A percentile compares a stretch with the other conserved stretches of the same genome.
These are phyloP conservation scores for Nanorana parkeri DNA, from an alignment of 2,113 vertebrate genomes.

Conservation along the genomic window DNA sequence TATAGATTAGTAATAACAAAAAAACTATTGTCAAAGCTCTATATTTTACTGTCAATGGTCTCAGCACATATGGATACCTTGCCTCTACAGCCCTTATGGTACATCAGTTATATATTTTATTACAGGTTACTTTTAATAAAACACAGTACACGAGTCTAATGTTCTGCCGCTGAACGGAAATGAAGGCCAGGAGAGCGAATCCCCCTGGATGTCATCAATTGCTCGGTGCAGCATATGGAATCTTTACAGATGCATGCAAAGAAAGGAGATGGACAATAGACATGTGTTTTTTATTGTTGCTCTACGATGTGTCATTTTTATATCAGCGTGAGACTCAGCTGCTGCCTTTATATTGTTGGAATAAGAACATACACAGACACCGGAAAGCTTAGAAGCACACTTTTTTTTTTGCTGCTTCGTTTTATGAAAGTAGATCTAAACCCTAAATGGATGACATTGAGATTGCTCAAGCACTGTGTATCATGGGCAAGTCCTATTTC, in stretches of 20 bases:
- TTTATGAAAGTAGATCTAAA: slow-evolving; percentile 3
- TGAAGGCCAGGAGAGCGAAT: slow-evolving; percentile 9
- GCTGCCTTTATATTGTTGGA: neutral
- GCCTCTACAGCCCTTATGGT: too few relatives aligned
- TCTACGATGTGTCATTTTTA: neutral
- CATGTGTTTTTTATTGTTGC: slow-evolving; percentile 38
- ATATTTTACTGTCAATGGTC: too few relatives aligned
- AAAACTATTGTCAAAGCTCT: too few relatives aligned
- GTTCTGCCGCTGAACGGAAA: slow-evolving; percentile 13
- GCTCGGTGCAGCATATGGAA: neutral
- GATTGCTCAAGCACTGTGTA: too few relatives aligned
- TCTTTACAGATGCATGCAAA: neutral
- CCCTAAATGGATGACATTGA: too few relatives aligned
- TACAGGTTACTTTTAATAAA: too few relatives aligned
- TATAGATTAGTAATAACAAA: too few relatives aligned
- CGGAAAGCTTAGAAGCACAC: neutral
- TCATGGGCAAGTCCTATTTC: too few relatives aligned
- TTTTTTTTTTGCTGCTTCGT: slow-evolving; percentile 7
- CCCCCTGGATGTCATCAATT: slow-evolving; percentile 27
- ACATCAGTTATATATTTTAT: too few relatives aligned
- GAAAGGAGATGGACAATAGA: neutral
- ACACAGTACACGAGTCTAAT: too few relatives aligned
- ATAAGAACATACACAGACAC: neutral
- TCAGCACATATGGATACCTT: too few relatives aligned
- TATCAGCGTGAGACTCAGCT: slow-evolving; percentile 1